A percentile compares a stretch with the other conserved stretches of the same genome.
These are phyloP conservation scores for Limnephilus lunatus DNA, from an alignment of 2,888 invertebrate species.

Conservation along the genomic window DNA sequence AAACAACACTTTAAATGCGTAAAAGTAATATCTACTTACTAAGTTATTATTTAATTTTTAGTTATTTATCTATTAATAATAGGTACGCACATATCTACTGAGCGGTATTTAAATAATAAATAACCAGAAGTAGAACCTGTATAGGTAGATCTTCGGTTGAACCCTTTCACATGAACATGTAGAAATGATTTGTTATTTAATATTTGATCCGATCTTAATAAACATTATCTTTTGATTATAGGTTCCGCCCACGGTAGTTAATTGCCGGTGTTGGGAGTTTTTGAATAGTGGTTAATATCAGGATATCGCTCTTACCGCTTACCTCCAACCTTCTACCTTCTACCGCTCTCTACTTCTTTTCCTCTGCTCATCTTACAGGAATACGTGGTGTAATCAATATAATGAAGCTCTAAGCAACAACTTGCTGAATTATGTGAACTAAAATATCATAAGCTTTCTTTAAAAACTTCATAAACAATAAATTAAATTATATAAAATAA, in stretches of 20 bases:
- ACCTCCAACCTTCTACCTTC: background rate
- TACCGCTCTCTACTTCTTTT: background rate
- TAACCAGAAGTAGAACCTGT: background rate
- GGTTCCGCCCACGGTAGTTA: constrained; percentile 64
- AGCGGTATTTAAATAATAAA: constrained; percentile 34
- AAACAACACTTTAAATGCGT: too few species aligned
- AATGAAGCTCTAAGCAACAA: constrained; percentile 3
- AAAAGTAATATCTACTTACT: too few species aligned
- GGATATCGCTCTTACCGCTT: constrained; percentile 9
- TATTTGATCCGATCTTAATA: constrained; percentile 64
- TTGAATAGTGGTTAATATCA: constrained; percentile 25
- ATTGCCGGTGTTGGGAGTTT: constrained; percentile 56
- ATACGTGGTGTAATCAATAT: constrained; percentile 22
- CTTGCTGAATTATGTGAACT: background rate
- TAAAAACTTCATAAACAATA: background rate
- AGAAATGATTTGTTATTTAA: constrained; percentile 56
- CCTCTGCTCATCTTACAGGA: background rate
- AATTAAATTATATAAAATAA: too few species aligned
- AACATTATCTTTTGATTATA: constrained; percentile 65
- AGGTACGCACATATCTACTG: background rate
- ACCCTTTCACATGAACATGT: constrained; percentile 39
- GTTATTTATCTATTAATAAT: background rate
- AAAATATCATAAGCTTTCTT: constrained; percentile 2
- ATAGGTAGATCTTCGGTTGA: constrained; percentile 3
- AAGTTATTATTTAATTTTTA: too few species aligned